Evolutionary conservation across 1,140 invertebrate genomes (phyloP).

Genomic region (Proctacanthus coquilletti): DNA sequence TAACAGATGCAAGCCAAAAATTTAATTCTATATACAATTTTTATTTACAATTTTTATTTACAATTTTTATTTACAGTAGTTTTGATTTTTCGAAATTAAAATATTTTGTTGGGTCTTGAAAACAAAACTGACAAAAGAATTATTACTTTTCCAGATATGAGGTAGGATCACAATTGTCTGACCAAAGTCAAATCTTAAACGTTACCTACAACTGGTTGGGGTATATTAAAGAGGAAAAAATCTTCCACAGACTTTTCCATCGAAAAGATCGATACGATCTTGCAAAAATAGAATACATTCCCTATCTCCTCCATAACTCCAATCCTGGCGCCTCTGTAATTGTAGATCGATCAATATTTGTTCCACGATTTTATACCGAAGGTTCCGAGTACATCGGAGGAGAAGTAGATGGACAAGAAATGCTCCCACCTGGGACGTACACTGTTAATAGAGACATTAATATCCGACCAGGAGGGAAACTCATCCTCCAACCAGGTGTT

Average conservation of each 20-base stretch:
- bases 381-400: constrained; percentile 62
- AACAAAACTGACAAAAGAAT: too few species aligned
- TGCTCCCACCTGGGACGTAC: constrained; percentile 62
- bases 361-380: constrained; percentile 55
- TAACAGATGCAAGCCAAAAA: too few species aligned
- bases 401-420: constrained; percentile 75
- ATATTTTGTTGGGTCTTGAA: too few species aligned
- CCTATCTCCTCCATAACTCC: constrained; percentile 68
- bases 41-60: too few species aligned
- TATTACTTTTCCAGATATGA: constrained; percentile 73
- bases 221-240: constrained; percentile 53
- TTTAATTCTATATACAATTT: too few species aligned
- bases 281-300: constrained; percentile 72
- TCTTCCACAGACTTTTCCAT: constrained; percentile 72
- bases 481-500: constrained; percentile 75
- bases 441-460: constrained; percentile 80
- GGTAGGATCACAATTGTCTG: constrained; percentile 85
- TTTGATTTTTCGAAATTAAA: too few species aligned
- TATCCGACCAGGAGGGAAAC: constrained; percentile 69
- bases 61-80: too few species aligned
- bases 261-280: constrained; percentile 84
- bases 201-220: constrained; percentile 92
- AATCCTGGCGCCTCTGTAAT: constrained; percentile 68
- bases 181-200: constrained; percentile 87
- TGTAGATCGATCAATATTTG: constrained; percentile 51